phyloP scores from a whole-genome alignment of 2,888 invertebrate genomes.

The Bhutanitis thaidina region DNA sequence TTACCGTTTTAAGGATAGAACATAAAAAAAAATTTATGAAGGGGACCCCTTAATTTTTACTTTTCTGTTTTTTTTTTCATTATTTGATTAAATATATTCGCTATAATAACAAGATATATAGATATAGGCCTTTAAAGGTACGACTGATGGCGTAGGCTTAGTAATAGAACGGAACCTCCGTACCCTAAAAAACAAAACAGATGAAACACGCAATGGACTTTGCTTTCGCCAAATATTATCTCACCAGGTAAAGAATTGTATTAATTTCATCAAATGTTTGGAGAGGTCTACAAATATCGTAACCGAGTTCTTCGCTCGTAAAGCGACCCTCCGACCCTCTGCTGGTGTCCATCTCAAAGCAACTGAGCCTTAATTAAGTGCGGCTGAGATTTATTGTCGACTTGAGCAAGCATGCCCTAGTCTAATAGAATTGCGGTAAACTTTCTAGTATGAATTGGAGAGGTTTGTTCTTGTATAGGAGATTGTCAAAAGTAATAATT shows the following conservation, averaged over 20 bases:
- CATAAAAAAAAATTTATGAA: too few species aligned
- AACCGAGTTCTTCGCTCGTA: constrained; percentile 54
- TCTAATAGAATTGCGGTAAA: constrained; percentile 14
- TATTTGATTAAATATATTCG: too few species aligned
- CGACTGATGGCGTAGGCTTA: too few species aligned
- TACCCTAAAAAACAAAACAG: not conserved
- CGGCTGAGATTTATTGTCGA: constrained; percentile 41
- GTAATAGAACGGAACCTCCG: too few species aligned
- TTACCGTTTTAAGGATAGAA: too few species aligned
- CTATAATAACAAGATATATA: too few species aligned
- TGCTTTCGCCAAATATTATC: constrained; percentile 22
- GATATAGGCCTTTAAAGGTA: too few species aligned
- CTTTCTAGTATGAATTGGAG: constrained; percentile 1
- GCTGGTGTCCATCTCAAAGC: constrained; percentile 20
- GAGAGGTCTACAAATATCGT: constrained; percentile 57
- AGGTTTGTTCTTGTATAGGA: not conserved
- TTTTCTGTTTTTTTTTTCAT: too few species aligned
- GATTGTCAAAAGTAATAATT: not conserved
- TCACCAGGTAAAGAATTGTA: constrained; percentile 35
- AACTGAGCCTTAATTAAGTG: constrained; percentile 44
- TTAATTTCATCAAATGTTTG: constrained; percentile 46
- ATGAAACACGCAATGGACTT: constrained; percentile 10
- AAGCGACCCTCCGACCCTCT: constrained; percentile 36
- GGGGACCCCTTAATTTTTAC: too few species aligned
- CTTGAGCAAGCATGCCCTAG: constrained; percentile 33